phyloP scores from a whole-genome alignment of 2,888 invertebrate species.

The Listrodromus nycthemerus region DNA sequence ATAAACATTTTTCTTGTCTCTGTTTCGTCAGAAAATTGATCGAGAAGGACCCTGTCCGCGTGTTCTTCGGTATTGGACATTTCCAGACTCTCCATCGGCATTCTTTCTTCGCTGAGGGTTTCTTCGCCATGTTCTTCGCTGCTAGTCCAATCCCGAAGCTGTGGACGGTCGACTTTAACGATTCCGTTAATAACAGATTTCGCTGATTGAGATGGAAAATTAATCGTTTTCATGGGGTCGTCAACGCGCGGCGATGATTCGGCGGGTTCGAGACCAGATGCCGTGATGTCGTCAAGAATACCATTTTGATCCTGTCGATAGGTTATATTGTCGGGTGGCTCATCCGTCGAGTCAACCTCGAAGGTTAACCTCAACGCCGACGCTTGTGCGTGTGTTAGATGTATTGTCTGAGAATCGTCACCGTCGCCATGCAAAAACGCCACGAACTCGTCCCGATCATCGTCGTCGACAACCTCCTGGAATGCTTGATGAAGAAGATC shows the following conservation, averaged over 20 bases:
- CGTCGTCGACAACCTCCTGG: conserved; percentile 80
- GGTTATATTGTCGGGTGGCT: conserved; percentile 67
- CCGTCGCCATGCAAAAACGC: conserved; percentile 80
- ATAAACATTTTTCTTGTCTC: conserved; percentile 34
- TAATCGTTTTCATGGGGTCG: conserved; percentile 37
- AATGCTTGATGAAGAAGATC: conserved; percentile 81
- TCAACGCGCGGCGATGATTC: conserved; percentile 20
- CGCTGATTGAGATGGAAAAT: conserved; percentile 36
- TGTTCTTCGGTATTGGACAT: conserved; percentile 11
- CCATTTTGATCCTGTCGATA: conserved; percentile 72
- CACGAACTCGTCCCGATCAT: conserved; percentile 78
- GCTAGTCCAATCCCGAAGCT: conserved; percentile 40
- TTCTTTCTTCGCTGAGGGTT: conserved; percentile 36
- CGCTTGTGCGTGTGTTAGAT: conserved; percentile 82
- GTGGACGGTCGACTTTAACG: conserved; percentile 48
- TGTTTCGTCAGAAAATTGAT: conserved; percentile 21
- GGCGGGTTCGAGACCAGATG: conserved; percentile 34
- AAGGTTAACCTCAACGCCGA: conserved; percentile 82
- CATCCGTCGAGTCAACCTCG: conserved; percentile 75
- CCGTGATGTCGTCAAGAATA: conserved; percentile 59
- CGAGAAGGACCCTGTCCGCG: conserved; percentile 10
- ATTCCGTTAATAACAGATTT: not conserved
- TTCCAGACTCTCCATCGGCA: conserved; percentile 47
- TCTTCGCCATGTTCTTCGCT: conserved; percentile 29
- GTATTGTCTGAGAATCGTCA: conserved; percentile 80